Conservation (phyloP, 1,140 invertebrate genomes). For the Marisa cornuarietis region DNA sequence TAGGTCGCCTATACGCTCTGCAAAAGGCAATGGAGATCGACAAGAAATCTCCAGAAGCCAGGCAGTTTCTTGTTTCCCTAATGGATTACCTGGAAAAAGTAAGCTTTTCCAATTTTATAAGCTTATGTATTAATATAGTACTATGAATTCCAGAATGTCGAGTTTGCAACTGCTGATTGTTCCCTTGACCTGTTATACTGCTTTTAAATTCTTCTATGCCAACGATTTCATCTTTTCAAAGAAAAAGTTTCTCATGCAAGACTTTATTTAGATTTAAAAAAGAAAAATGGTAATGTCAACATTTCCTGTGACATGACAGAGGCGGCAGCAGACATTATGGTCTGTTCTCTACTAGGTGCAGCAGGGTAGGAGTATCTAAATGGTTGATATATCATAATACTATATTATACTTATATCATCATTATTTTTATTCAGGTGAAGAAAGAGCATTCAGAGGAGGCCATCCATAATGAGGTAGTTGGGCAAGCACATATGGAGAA, state of each 20-base stretch:
- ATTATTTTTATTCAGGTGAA: slow-evolving; percentile 11
- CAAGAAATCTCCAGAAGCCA: slow-evolving; percentile 69
- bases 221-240: too few species aligned
- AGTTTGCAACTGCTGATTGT: too few species aligned
- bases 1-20: slow-evolving; percentile 74
- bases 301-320: too few species aligned
- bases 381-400: not conserved
- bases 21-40: slow-evolving; percentile 74
- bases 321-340: too few species aligned
- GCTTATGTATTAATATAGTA: not conserved
- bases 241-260: too few species aligned
- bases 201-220: too few species aligned
- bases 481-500: slow-evolving; percentile 97
- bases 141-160: slow-evolving; percentile 1
- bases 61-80: slow-evolving; percentile 74
- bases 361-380: too few species aligned
- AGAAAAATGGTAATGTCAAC: too few species aligned
- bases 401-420: not conserved
- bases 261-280: too few species aligned
- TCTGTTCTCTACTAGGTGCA: too few species aligned
- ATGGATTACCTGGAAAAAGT: slow-evolving; percentile 92
- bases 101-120: slow-evolving; percentile 3
- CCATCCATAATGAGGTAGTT: slow-evolving; percentile 89
- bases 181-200: too few species aligned
- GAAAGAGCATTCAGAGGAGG: slow-evolving; percentile 64